phyloP scores from a whole-genome alignment of 2,888 invertebrate genomes.

The Cosmia trapezina region DNA sequence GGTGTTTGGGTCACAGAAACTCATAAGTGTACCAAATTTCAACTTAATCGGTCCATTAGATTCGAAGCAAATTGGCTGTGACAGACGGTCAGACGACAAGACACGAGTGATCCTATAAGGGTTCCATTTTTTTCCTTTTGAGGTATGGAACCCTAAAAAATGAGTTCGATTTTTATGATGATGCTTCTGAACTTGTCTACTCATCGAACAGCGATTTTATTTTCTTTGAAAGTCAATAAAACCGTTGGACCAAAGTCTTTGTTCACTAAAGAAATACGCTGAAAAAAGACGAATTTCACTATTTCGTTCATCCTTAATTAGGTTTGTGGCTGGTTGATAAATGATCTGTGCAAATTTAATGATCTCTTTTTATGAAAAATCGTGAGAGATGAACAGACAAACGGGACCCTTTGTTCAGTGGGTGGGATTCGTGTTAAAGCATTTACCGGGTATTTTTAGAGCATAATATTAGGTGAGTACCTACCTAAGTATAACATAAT shows the following conservation, averaged over 20 bases:
- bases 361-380: slow-evolving; percentile 65
- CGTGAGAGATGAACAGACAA: slow-evolving; percentile 60
- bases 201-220: slow-evolving; percentile 42
- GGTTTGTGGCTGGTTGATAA: slow-evolving; percentile 62
- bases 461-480: neutral
- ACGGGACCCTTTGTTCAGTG: slow-evolving; percentile 52
- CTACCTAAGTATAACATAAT: neutral
- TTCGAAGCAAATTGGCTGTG: too few species aligned
- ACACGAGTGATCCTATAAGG: neutral
- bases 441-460: slow-evolving; percentile 37
- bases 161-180: slow-evolving; percentile 44
- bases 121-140: neutral
- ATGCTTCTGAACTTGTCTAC: slow-evolving; percentile 38
- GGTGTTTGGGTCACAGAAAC: too few species aligned
- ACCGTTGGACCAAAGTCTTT: slow-evolving; percentile 34
- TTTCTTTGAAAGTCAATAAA: slow-evolving; percentile 51
- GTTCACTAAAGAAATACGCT: slow-evolving; percentile 25
- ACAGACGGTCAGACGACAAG: too few species aligned
- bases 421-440: slow-evolving; percentile 30
- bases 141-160: neutral
- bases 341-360: slow-evolving; percentile 72
- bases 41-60: too few species aligned
- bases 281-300: slow-evolving; percentile 57
- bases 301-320: slow-evolving; percentile 60
- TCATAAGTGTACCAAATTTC: too few species aligned